A percentile compares a stretch with the other conserved stretches of the same genome.
These are phyloP conservation scores for Pediacus dermestoides DNA, from an alignment of 2,888 invertebrate species.

Conservation along the genomic window DNA sequence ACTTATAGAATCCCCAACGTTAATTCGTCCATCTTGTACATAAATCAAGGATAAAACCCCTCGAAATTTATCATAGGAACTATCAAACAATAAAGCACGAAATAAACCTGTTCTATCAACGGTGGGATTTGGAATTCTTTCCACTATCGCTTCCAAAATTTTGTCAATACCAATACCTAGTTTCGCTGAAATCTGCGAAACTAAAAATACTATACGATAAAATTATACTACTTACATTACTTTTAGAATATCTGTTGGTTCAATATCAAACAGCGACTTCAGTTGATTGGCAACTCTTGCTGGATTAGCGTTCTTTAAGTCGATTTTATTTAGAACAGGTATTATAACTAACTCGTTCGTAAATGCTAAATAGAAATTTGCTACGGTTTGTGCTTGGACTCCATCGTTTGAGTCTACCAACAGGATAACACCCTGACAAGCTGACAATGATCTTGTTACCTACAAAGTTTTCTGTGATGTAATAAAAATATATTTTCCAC, in stretches of 20 bases:
- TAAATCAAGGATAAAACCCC: constrained; percentile 77
- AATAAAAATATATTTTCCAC: too few relatives aligned
- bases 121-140: constrained; percentile 71
- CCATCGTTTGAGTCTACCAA: constrained; percentile 96
- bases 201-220: constrained; percentile 5
- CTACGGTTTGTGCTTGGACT: constrained; percentile 96
- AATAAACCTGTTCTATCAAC: constrained; percentile 61
- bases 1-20: constrained; percentile 71
- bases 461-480: constrained; percentile 39
- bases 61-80: constrained; percentile 86
- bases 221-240: constrained; percentile 49
- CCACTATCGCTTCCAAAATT: constrained; percentile 74
- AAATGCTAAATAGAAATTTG: constrained; percentile 91
- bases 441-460: constrained; percentile 82
- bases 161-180: constrained; percentile 77
- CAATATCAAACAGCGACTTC: constrained; percentile 76
- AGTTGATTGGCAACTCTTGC: constrained; percentile 77
- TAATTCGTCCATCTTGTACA: constrained; percentile 71
- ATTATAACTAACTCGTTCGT: constrained; percentile 76
- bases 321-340: constrained; percentile 95
- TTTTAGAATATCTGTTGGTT: constrained; percentile 67
- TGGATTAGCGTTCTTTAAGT: constrained; percentile 86
- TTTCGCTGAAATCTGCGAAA: constrained; percentile 80
- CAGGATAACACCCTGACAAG: constrained; percentile 92
- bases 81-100: constrained; percentile 85